Conservation (phyloP, 2,113 vertebrate genomes). For the Xiphias gladius region DNA sequence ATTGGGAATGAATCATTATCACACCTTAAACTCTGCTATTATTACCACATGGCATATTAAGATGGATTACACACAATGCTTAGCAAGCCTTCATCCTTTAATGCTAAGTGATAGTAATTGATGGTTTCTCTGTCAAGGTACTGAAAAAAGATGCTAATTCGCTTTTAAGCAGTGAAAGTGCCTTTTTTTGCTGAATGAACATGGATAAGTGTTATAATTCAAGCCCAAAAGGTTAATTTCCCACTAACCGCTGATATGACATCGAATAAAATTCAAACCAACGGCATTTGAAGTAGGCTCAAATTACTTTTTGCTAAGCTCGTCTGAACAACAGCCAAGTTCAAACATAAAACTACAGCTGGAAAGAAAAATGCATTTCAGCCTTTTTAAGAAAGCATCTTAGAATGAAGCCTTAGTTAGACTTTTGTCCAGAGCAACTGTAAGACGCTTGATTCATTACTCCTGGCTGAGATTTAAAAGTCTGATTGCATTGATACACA, state of each 20-base stretch:
- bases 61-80: conserved; percentile 68
- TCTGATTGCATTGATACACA: neutral
- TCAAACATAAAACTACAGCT: conserved; percentile 26
- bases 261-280: conserved; percentile 61
- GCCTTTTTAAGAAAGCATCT: neutral
- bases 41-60: conserved; percentile 67
- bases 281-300: conserved; percentile 64
- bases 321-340: conserved; percentile 45
- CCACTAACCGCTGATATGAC: conserved; percentile 58
- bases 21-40: conserved; percentile 58
- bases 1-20: conserved; percentile 67
- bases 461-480: neutral
- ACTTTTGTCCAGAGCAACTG: neutral
- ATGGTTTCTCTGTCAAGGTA: conserved; percentile 56
- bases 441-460: neutral
- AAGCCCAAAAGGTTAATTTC: conserved; percentile 70
- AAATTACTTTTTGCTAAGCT: conserved; percentile 56
- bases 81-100: conserved; percentile 48
- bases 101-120: conserved; percentile 63
- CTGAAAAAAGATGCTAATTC: conserved; percentile 43
- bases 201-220: conserved; percentile 46
- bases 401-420: neutral
- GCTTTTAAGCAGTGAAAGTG: conserved; percentile 30
- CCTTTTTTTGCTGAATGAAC: conserved; percentile 45
- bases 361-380: conserved; percentile 3